These are phyloP conservation scores for Drosophila diplacantha DNA, from an alignment of 2,888 invertebrate genomes.

Conservation along the genomic window DNA sequence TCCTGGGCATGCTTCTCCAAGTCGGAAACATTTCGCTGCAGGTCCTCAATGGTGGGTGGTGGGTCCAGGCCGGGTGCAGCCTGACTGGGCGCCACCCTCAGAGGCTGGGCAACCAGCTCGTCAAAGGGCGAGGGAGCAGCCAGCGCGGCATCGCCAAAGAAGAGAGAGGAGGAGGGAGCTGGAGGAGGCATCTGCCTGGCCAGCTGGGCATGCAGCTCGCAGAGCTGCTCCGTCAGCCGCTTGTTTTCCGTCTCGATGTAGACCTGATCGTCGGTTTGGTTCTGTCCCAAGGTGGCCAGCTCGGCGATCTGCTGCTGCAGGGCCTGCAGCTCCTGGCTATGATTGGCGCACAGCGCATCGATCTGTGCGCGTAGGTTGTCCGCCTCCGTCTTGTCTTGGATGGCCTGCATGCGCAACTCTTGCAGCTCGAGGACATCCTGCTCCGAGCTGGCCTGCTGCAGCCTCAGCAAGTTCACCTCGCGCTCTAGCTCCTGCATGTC, in stretches of 20 bases:
- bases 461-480: constrained; percentile 73
- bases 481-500: constrained; percentile 71
- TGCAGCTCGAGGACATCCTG: constrained; percentile 76
- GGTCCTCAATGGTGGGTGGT: constrained; percentile 77
- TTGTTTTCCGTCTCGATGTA: constrained; percentile 80
- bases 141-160: constrained; percentile 63
- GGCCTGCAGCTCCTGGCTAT: constrained; percentile 75
- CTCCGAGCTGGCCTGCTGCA: constrained; percentile 76
- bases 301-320: constrained; percentile 75
- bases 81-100: constrained; percentile 34
- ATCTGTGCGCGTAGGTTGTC: constrained; percentile 76
- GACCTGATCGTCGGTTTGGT: constrained; percentile 78
- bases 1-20: constrained; percentile 77
- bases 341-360: constrained; percentile 74
- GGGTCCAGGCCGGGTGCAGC: not conserved
- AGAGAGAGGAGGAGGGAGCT: constrained; percentile 69
- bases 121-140: constrained; percentile 72
- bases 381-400: constrained; percentile 78
- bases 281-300: constrained; percentile 76
- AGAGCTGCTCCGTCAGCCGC: constrained; percentile 79
- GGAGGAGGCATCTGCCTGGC: constrained; percentile 49
- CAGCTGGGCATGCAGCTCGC: constrained; percentile 78
- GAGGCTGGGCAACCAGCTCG: constrained; percentile 68
- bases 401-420: constrained; percentile 76
- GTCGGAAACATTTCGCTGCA: constrained; percentile 76